Percentiles rank a stretch among this genome's conserved stretches.
Evolutionary conservation across 2,888 invertebrate species (phyloP).

Genomic region (Cheilosia impressa): DNA sequence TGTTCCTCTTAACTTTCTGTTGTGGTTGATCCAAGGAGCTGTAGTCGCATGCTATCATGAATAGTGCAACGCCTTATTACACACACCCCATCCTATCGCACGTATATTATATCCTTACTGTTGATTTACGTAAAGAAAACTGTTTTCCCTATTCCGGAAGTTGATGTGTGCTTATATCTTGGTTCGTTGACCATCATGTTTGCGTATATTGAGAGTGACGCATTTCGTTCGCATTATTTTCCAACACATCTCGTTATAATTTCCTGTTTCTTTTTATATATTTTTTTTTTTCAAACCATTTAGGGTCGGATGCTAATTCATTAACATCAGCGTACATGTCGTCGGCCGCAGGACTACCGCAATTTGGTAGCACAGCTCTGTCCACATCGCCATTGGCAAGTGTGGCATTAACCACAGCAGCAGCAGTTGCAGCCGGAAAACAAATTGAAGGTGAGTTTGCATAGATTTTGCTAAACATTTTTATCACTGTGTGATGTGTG

Average conservation of each 20-base stretch:
- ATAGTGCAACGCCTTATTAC: constrained; percentile 37
- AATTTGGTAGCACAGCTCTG: constrained; percentile 86
- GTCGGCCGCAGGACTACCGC: constrained; percentile 84
- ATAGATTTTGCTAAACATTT: constrained; percentile 15
- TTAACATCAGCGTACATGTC: constrained; percentile 87
- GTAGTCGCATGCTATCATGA: constrained; percentile 42
- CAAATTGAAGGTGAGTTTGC: constrained; percentile 92
- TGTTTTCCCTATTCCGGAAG: constrained; percentile 53
- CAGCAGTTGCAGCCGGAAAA: constrained; percentile 93
- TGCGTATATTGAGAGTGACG: constrained; percentile 33
- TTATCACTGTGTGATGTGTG: constrained; percentile 15
- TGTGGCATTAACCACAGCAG: constrained; percentile 89
- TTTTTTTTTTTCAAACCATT: constrained; percentile 54
- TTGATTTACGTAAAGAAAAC: constrained; percentile 48
- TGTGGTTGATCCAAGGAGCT: constrained; percentile 20
- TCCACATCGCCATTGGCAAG: constrained; percentile 86
- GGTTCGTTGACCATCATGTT: constrained; percentile 64
- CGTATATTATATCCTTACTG: constrained; percentile 38
- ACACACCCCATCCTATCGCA: not conserved
- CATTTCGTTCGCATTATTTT: not conserved
- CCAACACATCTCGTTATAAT: not conserved
- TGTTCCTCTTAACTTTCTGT: constrained; percentile 18
- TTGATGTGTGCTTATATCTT: constrained; percentile 41
- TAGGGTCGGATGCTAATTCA: constrained; percentile 84
- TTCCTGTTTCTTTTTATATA: constrained; percentile 34